Base-by-base conservation (phyloP, 2,888 invertebrate species). In the Gastrophysa polygoni region DNA sequence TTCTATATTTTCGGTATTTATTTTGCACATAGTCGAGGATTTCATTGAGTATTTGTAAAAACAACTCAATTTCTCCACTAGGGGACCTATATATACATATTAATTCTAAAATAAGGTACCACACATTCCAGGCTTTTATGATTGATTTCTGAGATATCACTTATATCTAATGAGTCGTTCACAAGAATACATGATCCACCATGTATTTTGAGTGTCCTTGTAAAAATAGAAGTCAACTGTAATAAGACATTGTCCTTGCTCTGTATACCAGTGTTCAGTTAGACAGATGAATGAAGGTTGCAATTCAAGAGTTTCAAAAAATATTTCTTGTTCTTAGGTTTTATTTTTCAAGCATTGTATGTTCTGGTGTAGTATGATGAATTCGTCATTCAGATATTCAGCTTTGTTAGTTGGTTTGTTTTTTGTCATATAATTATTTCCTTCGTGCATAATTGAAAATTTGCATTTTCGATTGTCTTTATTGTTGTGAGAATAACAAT, bases 321-420 rank as follows among this genome's bases (percentile, higher is more conserved):
- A 49, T 49, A 49, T 24, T 49, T 49, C 48, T 49, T 21, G 21
- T 49, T 49, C 48, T 49, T 8, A 49, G n/a, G 48, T 49, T 49
- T 49, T 24, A 24, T 49, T 49, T 49, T 24, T 49, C 48, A 21
- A 21, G 5, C 24, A 49, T 49, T 49, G 48, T 49, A 49, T 49
- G 16, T 49, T 49, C 21, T 49, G 48, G 21, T 49, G 48, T 24
- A 49, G 3, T 49, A 49, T 48, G 21, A 18, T 48, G 20, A 20
- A 24, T 1, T 49, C 1, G 11, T 21, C 48, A 49, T 49, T 24
- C 48, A 49, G 24, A 49, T 49, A 48, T 49, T 49, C 21, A 49
- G 16, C 20, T 49, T 47, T 17, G 11, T 11, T 18, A 47, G 18
- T 47, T 2, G 18, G 47, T 47, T 18, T 11, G 18, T 14, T 49